Base-by-base conservation (phyloP, 2,888 invertebrate species). In the Caenorhabditis wallacei region DNA sequence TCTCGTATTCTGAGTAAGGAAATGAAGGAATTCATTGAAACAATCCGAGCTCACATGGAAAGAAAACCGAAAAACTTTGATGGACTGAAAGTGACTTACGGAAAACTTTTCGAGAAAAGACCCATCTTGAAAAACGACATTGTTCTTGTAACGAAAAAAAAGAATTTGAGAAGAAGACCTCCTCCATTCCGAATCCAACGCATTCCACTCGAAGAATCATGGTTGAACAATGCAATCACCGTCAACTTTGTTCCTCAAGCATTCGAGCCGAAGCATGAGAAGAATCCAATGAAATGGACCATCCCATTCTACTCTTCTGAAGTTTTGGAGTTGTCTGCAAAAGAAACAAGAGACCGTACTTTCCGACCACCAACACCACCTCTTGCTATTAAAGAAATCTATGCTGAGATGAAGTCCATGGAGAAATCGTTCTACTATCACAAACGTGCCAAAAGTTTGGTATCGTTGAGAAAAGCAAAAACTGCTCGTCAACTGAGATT, bases 111-210 rank as follows among this genome's bases (percentile, higher is more conserved):
- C 24, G 78, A 78, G 46, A 78, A 48, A n/a, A 18, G 78, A 18
- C 78, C 78, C 0, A 54, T 78, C 4, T 22, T 78, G 54, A 78
- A 78, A 22, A 78, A 78, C 22, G 78, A 78, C 48, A 78, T 78
- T 69, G 78, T 78, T 13, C 78, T 69, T 16, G 78, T 78, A 18
- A 78, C 69, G 0, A 53, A 51, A n/a, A 78, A 46, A 35, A 69
- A 22, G n/a, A 46, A 22, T 0, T 1, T n/a, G 16, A 69, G 30
- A 46, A 37, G 66, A 53, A 53, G 26, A 18, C 78, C 78, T 11
- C 76, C 76, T 2, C 61, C 53, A 24, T 78, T 46, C 54, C 59
- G 59, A 11, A 37, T 69, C n/a, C 69, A 78, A 59, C 35, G 48
- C 0, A 18, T 78, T 22, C 78, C 78, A 8, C 69, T 78, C 1